Evolutionary conservation across 2,113 vertebrate genomes (phyloP).

Genomic region (Ceyx melanurus): DNA sequence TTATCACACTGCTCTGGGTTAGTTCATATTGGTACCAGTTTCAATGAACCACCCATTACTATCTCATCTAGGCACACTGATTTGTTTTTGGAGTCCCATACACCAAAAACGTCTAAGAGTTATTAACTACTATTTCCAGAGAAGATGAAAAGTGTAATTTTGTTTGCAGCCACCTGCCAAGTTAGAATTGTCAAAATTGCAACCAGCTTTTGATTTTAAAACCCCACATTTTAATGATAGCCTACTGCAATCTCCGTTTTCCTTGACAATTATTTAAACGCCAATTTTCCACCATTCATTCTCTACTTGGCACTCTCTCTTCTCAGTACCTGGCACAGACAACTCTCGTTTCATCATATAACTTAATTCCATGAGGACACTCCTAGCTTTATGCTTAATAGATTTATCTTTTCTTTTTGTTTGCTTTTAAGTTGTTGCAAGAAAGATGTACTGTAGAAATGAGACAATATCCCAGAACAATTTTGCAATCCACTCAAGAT

Average conservation of each 20-base stretch:
- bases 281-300: slow-evolving; percentile 38
- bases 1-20: background rate
- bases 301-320: slow-evolving; percentile 1
- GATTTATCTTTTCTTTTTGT: slow-evolving; percentile 1
- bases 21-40: background rate
- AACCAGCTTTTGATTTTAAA: slow-evolving; percentile 41
- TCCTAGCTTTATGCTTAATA: slow-evolving; percentile 18
- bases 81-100: slow-evolving; percentile 6
- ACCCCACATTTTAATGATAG: slow-evolving; percentile 5
- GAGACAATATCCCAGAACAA: background rate
- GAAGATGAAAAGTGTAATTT: slow-evolving; percentile 46
- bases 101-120: slow-evolving; percentile 21
- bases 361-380: slow-evolving; percentile 9
- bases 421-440: slow-evolving; percentile 5
- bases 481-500: background rate
- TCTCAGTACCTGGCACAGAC: slow-evolving; percentile 3
- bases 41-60: background rate
- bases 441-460: background rate
- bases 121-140: slow-evolving; percentile 40
- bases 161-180: slow-evolving; percentile 34
- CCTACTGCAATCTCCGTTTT: slow-evolving; percentile 20
- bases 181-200: slow-evolving; percentile 30
- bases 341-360: background rate
- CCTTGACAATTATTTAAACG: background rate
- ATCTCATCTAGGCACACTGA: background rate